A percentile compares a stretch with the other conserved stretches of the same genome.
Conservation (phyloP, 2,797 vertebrate genomes). For the Lagocephalus sceleratus region DNA sequence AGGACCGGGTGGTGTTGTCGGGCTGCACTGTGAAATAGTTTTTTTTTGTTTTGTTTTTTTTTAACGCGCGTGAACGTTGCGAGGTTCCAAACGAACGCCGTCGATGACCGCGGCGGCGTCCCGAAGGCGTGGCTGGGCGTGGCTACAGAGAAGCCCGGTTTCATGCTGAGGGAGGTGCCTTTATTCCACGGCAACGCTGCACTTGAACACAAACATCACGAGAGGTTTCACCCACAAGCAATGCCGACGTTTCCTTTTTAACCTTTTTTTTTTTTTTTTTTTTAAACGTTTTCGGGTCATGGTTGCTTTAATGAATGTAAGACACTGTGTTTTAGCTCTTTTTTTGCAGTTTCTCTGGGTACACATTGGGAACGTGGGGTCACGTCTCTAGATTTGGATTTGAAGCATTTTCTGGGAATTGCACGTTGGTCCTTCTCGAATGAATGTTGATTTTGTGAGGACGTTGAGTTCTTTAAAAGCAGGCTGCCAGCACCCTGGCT, state of each 20-base stretch:
- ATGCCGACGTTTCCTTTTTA: conserved; percentile 5
- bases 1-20: conserved; percentile 66
- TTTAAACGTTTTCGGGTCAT: neutral
- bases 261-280: neutral
- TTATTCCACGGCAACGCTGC: conserved; percentile 54
- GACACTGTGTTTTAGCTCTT: conserved; percentile 8
- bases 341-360: conserved; percentile 17
- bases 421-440: too few species aligned
- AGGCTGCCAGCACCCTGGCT: too few species aligned
- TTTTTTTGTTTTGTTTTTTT: conserved; percentile 26
- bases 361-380: too few species aligned
- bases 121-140: conserved; percentile 70
- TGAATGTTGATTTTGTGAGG: too few species aligned
- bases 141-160: conserved; percentile 83
- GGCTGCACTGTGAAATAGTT: conserved; percentile 47
- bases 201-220: conserved; percentile 71
- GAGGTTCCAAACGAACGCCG: too few species aligned
- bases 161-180: conserved; percentile 57
- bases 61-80: conserved; percentile 10
- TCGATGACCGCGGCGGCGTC: neutral
- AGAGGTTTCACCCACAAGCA: conserved; percentile 35
- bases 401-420: too few species aligned
- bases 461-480: too few species aligned
- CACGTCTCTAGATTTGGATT: too few species aligned
- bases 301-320: too few species aligned